phyloP scores from a whole-genome alignment of 2,113 vertebrate species.

The Rhinopomastus cyanomelas region DNA sequence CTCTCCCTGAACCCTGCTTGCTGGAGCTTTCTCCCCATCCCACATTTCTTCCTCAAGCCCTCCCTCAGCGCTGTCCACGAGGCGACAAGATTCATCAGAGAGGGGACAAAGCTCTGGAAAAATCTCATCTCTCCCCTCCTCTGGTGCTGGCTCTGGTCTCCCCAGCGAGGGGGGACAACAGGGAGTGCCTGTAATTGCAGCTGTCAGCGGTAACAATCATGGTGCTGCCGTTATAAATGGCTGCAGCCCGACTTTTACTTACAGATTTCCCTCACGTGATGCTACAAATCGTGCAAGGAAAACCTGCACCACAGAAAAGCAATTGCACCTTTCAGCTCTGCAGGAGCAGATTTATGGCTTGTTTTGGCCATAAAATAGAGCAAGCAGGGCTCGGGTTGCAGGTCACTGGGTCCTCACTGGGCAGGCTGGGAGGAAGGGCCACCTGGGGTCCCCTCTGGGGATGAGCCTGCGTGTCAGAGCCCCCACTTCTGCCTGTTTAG shows the following conservation, averaged over 20 bases:
- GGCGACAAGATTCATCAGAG: fast-evolving
- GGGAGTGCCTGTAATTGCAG: slow-evolving; percentile 29
- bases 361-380: neutral
- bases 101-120: neutral
- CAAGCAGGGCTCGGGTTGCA: fast-evolving
- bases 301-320: neutral
- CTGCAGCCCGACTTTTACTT: slow-evolving; percentile 45
- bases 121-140: neutral
- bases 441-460: fast-evolving
- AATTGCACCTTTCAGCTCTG: neutral
- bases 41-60: neutral
- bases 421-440: neutral
- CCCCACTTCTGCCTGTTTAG: fast-evolving
- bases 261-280: slow-evolving; percentile 41
- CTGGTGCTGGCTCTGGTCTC: neutral
- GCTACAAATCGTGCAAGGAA: neutral
- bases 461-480: neutral
- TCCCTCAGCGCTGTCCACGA: neutral
- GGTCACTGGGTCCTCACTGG: fast-evolving
- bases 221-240: slow-evolving; percentile 19
- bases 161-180: neutral
- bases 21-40: neutral
- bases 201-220: slow-evolving; percentile 46
- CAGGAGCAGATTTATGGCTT: neutral
- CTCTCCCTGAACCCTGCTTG: neutral